These are phyloP conservation scores for Pelmatolapia mariae DNA, from an alignment of 2,113 vertebrate genomes.

Conservation along the genomic window DNA sequence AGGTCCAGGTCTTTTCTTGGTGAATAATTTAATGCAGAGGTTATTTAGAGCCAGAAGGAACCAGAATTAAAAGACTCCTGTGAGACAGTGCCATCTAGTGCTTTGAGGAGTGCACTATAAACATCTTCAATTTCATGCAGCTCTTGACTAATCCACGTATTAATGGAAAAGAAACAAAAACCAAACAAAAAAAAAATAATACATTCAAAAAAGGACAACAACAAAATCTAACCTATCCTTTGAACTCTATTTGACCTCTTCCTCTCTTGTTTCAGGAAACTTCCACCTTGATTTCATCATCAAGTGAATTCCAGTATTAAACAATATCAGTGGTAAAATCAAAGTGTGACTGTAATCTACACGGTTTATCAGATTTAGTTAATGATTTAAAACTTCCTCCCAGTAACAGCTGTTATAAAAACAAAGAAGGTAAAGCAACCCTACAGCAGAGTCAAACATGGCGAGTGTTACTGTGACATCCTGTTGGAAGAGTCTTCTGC, in stretches of 20 bases:
- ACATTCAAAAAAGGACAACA: background rate
- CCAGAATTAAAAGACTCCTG: fast-evolving
- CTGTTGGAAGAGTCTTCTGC: too few species aligned
- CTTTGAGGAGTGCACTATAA: background rate
- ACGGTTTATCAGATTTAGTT: too few species aligned
- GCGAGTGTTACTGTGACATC: too few species aligned
- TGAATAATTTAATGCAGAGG: background rate
- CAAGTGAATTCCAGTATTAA: too few species aligned
- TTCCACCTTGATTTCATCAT: too few species aligned
- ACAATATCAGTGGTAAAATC: too few species aligned
- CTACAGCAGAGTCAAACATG: too few species aligned
- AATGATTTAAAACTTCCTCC: too few species aligned
- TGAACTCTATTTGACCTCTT: fast-evolving
- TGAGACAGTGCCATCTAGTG: background rate
- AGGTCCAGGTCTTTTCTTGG: background rate
- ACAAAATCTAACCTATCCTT: fast-evolving
- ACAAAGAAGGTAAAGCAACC: too few species aligned
- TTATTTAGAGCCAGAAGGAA: background rate
- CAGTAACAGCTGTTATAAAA: too few species aligned
- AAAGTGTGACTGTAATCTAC: too few species aligned
- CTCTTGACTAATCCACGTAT: fast-evolving
- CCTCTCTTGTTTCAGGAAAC: too few species aligned
- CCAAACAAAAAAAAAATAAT: background rate
- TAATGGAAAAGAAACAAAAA: background rate
- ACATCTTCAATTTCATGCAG: background rate